Evolutionary conservation across 2,797 vertebrate genomes (phyloP).

Genomic region (Spea hammondii): DNA sequence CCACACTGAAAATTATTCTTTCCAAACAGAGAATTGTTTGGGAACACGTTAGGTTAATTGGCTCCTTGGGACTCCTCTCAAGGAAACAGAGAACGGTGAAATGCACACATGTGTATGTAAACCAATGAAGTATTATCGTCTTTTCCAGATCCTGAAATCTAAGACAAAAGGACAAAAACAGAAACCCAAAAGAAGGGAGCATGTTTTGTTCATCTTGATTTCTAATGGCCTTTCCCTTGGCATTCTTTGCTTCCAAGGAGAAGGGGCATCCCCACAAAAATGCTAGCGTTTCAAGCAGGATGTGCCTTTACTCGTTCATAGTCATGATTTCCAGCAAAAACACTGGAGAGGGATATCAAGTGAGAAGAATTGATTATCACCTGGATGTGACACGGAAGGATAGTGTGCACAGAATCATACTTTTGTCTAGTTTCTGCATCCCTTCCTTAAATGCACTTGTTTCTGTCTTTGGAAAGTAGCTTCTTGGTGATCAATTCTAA

Average conservation of each 20-base stretch:
- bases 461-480: too few relatives aligned
- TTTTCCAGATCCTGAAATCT: conserved; percentile 63
- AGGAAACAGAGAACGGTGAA: conserved; percentile 91
- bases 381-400: neutral
- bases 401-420: neutral
- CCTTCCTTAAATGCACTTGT: too few relatives aligned
- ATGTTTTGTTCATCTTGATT: conserved; percentile 77
- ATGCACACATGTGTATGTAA: conserved; percentile 81
- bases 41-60: conserved; percentile 91
- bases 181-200: conserved; percentile 71
- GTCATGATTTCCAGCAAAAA: conserved; percentile 47
- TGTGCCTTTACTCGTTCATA: conserved; percentile 47
- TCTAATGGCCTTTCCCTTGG: conserved; percentile 74
- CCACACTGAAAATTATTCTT: conserved; percentile 81
- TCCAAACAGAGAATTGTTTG: conserved; percentile 90
- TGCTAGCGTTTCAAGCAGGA: conserved; percentile 39
- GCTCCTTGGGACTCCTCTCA: conserved; percentile 81
- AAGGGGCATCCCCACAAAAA: conserved; percentile 43
- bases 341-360: conserved; percentile 39
- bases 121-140: conserved; percentile 83
- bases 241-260: conserved; percentile 51
- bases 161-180: conserved; percentile 65
- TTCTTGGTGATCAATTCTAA: too few relatives aligned
- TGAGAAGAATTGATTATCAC: conserved; percentile 8
- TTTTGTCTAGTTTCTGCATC: neutral